Percentiles rank a stretch among this genome's conserved stretches.
These are phyloP conservation scores for Lasioglossum malachurum DNA, from an alignment of 2,888 invertebrate genomes.

Conservation along the genomic window DNA sequence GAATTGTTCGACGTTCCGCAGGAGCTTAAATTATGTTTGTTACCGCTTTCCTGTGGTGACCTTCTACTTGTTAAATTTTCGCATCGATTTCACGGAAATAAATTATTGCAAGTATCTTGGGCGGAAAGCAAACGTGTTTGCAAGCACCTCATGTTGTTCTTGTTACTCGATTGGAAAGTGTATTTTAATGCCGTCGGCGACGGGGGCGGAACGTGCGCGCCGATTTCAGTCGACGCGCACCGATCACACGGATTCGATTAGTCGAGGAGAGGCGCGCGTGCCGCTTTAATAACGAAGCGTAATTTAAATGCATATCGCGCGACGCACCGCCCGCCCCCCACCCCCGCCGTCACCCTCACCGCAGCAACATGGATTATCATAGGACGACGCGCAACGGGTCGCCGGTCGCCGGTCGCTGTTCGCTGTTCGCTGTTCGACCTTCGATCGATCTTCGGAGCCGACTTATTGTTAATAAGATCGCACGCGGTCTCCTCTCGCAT, in stretches of 20 bases:
- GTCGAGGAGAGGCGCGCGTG: slow-evolving; percentile 44
- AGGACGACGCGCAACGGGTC: slow-evolving; percentile 46
- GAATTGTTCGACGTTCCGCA: not conserved
- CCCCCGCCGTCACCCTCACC: not conserved
- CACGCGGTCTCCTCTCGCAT: not conserved
- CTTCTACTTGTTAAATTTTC: not conserved
- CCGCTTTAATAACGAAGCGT: slow-evolving; percentile 62
- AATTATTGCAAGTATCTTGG: not conserved
- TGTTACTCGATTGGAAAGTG: not conserved
- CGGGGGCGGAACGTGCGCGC: not conserved
- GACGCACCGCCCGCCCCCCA: slow-evolving; percentile 7
- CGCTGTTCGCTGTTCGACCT: slow-evolving; percentile 9
- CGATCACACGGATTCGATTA: slow-evolving; percentile 47
- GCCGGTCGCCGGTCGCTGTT: not conserved
- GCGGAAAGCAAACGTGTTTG: not conserved
- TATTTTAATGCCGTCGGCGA: not conserved
- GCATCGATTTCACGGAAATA: not conserved
- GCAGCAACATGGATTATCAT: slow-evolving; percentile 50
- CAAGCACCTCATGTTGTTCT: not conserved
- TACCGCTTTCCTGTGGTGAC: too few species aligned
- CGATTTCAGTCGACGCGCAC: slow-evolving; percentile 16
- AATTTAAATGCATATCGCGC: slow-evolving; percentile 68
- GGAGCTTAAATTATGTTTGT: not conserved
- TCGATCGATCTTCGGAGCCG: slow-evolving; percentile 16
- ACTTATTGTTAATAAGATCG: slow-evolving; percentile 4